These are phyloP conservation scores for Helleia helle DNA, from an alignment of 2,888 invertebrate species.

Conservation along the genomic window DNA sequence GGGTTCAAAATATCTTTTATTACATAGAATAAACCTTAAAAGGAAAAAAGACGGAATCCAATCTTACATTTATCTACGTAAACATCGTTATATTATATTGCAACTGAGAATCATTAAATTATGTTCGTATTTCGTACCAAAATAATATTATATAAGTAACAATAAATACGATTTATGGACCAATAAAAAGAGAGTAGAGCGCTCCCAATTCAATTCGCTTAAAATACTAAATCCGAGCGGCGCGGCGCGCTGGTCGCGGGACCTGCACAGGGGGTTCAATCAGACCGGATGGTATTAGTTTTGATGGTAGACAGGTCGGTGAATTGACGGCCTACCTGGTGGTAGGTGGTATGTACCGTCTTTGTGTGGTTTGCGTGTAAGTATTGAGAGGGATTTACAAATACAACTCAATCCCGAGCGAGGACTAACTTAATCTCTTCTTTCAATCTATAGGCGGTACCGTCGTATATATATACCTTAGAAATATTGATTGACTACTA, in stretches of 20 bases:
- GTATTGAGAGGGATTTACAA: too few species aligned
- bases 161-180: constrained; percentile 30
- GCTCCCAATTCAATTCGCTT: constrained; percentile 25
- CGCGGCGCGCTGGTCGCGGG: constrained; percentile 9
- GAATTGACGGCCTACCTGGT: too few species aligned
- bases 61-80: constrained; percentile 5
- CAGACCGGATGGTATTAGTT: background rate
- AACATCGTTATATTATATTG: constrained; percentile 12
- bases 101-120: constrained; percentile 20
- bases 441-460: too few species aligned
- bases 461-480: too few species aligned
- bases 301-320: constrained; percentile 1
- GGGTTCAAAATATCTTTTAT: background rate
- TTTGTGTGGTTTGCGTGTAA: too few species aligned
- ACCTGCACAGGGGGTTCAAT: constrained; percentile 1
- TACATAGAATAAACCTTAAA: background rate
- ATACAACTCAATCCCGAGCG: too few species aligned
- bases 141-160: constrained; percentile 26
- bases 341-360: too few species aligned
- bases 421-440: too few species aligned
- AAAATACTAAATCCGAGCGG: constrained; percentile 19
- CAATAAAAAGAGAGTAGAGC: constrained; percentile 28
- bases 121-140: constrained; percentile 21
- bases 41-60: background rate
- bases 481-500: too few species aligned